These are phyloP conservation scores for Orgyia antiqua DNA, from an alignment of 2,888 invertebrate species.

Conservation along the genomic window DNA sequence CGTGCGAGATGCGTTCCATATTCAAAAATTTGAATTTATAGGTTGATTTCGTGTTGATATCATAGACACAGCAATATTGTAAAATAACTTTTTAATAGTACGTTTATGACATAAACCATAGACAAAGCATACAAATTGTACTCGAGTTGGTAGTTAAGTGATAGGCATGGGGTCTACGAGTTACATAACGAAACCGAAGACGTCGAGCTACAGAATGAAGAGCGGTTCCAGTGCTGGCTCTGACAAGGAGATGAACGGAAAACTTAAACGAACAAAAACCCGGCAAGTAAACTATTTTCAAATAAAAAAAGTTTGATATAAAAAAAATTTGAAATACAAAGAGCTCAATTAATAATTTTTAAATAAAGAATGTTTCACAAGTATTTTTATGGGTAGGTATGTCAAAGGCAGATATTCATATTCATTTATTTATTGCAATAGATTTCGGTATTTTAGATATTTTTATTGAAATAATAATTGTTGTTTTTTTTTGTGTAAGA, in stretches of 20 bases:
- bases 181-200: constrained; percentile 61
- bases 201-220: constrained; percentile 53
- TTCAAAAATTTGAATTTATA: constrained; percentile 36
- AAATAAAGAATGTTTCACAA: constrained; percentile 2
- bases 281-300: constrained; percentile 37
- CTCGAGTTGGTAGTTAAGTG: constrained; percentile 20
- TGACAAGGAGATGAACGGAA: constrained; percentile 69
- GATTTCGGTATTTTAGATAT: too few relatives aligned
- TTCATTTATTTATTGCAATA: too few relatives aligned
- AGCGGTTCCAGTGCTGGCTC: constrained; percentile 66
- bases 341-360: neutral
- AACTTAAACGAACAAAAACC: constrained; percentile 59
- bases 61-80: constrained; percentile 9
- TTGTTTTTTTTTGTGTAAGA: too few relatives aligned
- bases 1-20: constrained; percentile 36
- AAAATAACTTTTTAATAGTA: constrained; percentile 4
- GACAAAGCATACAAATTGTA: constrained; percentile 27
- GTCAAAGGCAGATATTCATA: too few relatives aligned
- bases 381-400: constrained; percentile 1
- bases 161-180: constrained; percentile 75
- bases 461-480: too few relatives aligned
- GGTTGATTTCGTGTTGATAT: constrained; percentile 17
- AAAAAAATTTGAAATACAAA: neutral
- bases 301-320: neutral
- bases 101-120: constrained; percentile 15